Percentiles rank a stretch among this genome's conserved stretches.
Evolutionary conservation across 2,888 invertebrate species (phyloP).

Genomic region (Neocrepidodera transversa): DNA sequence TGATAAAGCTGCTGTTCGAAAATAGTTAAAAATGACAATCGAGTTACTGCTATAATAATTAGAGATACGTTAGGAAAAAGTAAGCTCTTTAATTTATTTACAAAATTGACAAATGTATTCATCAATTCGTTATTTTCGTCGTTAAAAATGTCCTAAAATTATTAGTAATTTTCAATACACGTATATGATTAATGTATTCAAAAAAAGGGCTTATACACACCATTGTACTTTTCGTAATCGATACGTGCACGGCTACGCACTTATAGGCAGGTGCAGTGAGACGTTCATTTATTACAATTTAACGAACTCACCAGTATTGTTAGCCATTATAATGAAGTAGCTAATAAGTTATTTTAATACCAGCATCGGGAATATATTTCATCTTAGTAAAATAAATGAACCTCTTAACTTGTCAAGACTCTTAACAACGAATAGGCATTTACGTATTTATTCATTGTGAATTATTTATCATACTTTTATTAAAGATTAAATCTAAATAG

Average conservation of each 20-base stretch:
- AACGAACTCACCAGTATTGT: constrained; percentile 13
- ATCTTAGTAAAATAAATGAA: constrained; percentile 9
- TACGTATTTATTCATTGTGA: background rate
- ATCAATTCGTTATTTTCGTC: too few species aligned
- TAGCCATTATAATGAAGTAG: constrained; percentile 8
- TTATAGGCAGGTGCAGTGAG: background rate
- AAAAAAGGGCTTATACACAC: too few species aligned
- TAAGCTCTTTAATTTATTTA: too few species aligned
- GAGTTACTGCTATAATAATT: too few species aligned
- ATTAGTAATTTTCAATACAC: too few species aligned
- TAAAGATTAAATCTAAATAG: too few species aligned
- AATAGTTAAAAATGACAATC: too few species aligned
- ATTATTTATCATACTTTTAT: background rate
- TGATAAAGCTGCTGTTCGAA: too few species aligned
- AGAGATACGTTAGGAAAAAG: too few species aligned
- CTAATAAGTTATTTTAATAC: constrained; percentile 16
- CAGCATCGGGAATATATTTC: constrained; percentile 15
- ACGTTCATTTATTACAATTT: constrained; percentile 1
- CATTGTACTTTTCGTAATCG: background rate
- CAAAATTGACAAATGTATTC: too few species aligned
- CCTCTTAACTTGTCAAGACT: constrained; percentile 10
- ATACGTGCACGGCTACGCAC: background rate
- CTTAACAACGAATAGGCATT: constrained; percentile 5
- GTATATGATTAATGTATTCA: too few species aligned
- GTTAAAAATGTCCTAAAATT: too few species aligned